Evolutionary conservation across 2,797 vertebrate genomes (phyloP).

Genomic region (Carcharodon carcharias): DNA sequence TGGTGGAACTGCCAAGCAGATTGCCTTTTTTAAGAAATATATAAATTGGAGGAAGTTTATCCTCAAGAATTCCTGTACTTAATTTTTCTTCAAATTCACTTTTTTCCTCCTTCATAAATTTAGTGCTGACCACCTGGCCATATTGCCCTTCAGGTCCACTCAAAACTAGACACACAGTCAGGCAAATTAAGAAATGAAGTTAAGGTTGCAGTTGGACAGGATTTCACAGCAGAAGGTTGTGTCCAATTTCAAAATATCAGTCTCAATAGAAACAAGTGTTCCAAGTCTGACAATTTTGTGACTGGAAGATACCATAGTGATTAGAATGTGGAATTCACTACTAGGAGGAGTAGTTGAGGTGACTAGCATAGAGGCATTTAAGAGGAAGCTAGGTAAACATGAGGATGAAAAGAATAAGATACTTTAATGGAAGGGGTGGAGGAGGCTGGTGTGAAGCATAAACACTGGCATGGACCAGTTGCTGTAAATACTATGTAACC

Average conservation of each 20-base stretch:
- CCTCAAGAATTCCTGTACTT: too few relatives aligned
- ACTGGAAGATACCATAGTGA: neutral
- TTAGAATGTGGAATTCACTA: neutral
- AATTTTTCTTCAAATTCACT: too few relatives aligned
- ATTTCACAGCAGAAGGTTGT: neutral
- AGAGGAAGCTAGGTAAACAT: neutral
- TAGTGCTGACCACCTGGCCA: neutral
- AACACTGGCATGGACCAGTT: neutral
- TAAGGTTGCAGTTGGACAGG: neutral
- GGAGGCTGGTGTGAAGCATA: neutral
- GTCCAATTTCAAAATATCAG: neutral
- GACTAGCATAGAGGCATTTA: neutral
- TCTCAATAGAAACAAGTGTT: neutral
- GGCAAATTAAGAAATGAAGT: neutral
- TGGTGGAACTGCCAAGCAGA: neutral
- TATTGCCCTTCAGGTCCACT: neutral
- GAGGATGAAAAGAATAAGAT: neutral
- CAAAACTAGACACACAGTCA: neutral
- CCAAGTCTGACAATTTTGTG: neutral
- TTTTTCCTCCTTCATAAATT: neutral
- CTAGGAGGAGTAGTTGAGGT: neutral
- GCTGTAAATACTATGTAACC: neutral
- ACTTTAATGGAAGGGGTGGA: neutral
- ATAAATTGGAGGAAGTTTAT: too few relatives aligned
- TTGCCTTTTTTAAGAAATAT: neutral